Conservation (phyloP, 2,888 invertebrate genomes). For the Pristionchus entomophagus region DNA sequence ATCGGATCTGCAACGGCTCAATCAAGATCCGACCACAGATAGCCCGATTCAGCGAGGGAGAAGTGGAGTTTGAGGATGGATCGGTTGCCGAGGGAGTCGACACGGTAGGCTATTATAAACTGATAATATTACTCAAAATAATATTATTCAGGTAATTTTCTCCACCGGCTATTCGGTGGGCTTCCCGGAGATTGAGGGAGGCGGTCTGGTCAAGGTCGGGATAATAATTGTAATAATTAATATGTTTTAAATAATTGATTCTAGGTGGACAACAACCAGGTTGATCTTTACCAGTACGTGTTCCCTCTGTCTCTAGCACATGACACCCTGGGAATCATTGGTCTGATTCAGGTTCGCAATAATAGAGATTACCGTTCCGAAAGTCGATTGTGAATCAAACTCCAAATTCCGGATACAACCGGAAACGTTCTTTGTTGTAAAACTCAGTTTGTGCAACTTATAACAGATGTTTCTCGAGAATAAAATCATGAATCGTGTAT, state of each 20-base stretch:
- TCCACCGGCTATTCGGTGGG: slow-evolving; percentile 78
- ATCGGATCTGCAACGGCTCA: slow-evolving; percentile 76
- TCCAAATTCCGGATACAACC: not conserved
- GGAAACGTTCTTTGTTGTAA: not conserved
- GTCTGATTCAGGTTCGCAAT: slow-evolving; percentile 77
- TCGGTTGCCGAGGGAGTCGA: slow-evolving; percentile 63
- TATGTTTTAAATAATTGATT: not conserved
- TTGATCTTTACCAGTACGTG: slow-evolving; percentile 77
- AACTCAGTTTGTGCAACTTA: not conserved
- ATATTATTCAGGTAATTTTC: slow-evolving; percentile 73
- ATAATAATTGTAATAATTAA: not conserved
- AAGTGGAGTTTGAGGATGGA: slow-evolving; percentile 67
- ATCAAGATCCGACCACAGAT: slow-evolving; percentile 66
- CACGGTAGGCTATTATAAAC: slow-evolving; percentile 51
- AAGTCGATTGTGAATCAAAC: too few relatives aligned
- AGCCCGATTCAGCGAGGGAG: slow-evolving; percentile 61
- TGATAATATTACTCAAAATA: not conserved
- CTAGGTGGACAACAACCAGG: slow-evolving; percentile 50
- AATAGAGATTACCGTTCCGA: too few relatives aligned
- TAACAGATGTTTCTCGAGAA: too few relatives aligned
- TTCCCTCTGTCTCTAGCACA: slow-evolving; percentile 76
- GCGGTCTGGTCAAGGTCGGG: slow-evolving; percentile 64
- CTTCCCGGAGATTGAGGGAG: slow-evolving; percentile 75
- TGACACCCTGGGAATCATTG: slow-evolving; percentile 78
- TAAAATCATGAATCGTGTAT: too few relatives aligned